Evolutionary conservation across 2,888 invertebrate genomes (phyloP), one percentile per base, ranked within the genome.

Genomic region (Drosophila cognata): DNA sequence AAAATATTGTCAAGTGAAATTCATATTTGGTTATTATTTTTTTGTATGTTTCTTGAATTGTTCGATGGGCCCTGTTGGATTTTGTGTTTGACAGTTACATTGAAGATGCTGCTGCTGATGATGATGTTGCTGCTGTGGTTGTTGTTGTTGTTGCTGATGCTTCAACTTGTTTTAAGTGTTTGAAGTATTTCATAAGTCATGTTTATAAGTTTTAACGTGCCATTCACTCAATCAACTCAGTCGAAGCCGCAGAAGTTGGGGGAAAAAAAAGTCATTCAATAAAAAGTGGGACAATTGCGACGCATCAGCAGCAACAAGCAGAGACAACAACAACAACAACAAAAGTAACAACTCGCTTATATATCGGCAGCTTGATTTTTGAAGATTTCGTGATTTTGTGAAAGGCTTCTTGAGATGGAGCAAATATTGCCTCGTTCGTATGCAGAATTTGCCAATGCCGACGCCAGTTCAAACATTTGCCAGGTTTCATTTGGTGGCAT

Each of bases 1-100:
- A 69, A 85, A 89, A 82, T 84, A 87, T 90, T 89, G 91, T 89
- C 89, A 89, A 89, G 89, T 90, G 89, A 89, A 91, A 91, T 82
- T 79, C 71, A 69, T 77, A 67, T 46, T 46, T 46, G 68, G 68
- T 61, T 62, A 33, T 81, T 72, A 21, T 69, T 57, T 43, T 67
- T 41, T 52, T 38, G 46, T 2, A 25, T 46, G 21, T 59, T 38
- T 69, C 50, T 63, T 46, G 13, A 56, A 53, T 62, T 65, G 62
- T 71, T 75, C 74, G 64, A 69, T 82, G 70, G 69, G 65, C 58
- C 36, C 53, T 59, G 48, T 69, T 74, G 50, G 52, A 63, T 52
- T 43, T 55, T 53, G 73, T 71, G 72, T 84, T 88, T 87, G 87
- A 87, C 90, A 90, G 89, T 88, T 88, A 86, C 88, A 85, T 79